Evolutionary conservation across 2,888 invertebrate genomes (phyloP).

Genomic region (Drosophila rubida): DNA sequence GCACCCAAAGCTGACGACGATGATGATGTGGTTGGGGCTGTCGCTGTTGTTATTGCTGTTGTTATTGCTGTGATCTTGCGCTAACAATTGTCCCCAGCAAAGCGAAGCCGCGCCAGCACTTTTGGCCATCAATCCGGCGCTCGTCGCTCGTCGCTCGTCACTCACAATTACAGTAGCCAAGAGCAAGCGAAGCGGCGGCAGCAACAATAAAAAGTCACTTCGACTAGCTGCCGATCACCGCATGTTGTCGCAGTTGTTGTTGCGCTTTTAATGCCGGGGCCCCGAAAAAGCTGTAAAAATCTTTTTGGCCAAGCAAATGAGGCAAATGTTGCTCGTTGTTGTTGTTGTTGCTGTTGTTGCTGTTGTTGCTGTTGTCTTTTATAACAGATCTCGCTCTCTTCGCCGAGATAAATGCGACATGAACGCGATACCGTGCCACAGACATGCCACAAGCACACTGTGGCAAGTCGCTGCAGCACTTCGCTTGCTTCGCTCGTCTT

Average conservation of each 20-base stretch:
- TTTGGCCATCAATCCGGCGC: slow-evolving; percentile 47
- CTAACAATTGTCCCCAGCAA: slow-evolving; percentile 68
- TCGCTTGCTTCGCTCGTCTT: neutral
- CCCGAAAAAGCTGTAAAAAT: slow-evolving; percentile 66
- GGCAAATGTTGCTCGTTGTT: neutral
- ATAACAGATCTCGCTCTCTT: neutral
- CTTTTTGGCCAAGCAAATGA: slow-evolving; percentile 41
- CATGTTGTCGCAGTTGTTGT: slow-evolving; percentile 58
- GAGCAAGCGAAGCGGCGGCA: slow-evolving; percentile 13
- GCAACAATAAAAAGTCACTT: slow-evolving; percentile 48
- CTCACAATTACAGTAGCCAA: slow-evolving; percentile 43
- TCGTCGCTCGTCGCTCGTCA: slow-evolving; percentile 44
- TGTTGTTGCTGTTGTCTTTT: neutral
- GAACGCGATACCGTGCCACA: neutral
- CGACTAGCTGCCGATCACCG: slow-evolving; percentile 64
- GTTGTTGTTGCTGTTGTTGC: too few species aligned
- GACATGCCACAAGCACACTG: neutral
- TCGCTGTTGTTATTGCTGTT: slow-evolving; percentile 12
- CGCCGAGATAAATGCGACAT: neutral
- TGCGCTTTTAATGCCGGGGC: slow-evolving; percentile 40
- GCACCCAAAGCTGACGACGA: slow-evolving; percentile 41
- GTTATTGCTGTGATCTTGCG: slow-evolving; percentile 32
- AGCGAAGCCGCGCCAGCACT: slow-evolving; percentile 4
- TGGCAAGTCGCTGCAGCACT: neutral
- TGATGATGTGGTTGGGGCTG: slow-evolving; percentile 21